Base-by-base conservation (phyloP, 2,797 vertebrate species). In the Sus cebifrons region DNA sequence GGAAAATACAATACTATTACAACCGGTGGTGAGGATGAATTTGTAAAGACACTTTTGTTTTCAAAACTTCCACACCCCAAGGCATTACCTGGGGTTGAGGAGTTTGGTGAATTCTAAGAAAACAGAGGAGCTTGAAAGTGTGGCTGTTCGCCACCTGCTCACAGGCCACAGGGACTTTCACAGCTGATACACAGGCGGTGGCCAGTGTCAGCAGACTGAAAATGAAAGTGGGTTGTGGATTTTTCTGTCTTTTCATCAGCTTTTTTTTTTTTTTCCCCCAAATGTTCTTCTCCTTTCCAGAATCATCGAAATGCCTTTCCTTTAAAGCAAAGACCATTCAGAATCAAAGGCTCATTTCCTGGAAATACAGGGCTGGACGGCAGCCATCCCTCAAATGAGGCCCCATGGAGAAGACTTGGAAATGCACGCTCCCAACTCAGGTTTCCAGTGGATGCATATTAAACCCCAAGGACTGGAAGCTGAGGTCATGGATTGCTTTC, bases 401-500 rank as follows among this genome's bases (percentile, higher is more conserved):
- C 96, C 89, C 95, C 0, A 0, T 0, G 77, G 96, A 86, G 90
- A 84, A 79, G 82, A 36, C 25, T 5, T 6, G n/a, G 73, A 89
- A 78, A 93, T 0, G 0, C 8, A 40, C 78, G 23, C 83, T 91
- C 32, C 67, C 32, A 29, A 23, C 83, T 90, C 54, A 65, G 86
- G 64, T 85, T 97, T 97, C 97, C 18, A 0, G 58, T 23, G 77
- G 88, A 56, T 3, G 18, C 49, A 0, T 36, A 32, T 81, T 86
- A 78, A 62, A 32, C 17, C 82, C 64, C 58, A 2, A 0, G 0
- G 75, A 20, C 91, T 58, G 89, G 74, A 93, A 74, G 93, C 85
- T 94, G 94, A 97, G 94, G 84, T 91, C 97, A 92, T 94, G 73
- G 75, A n/a, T 90, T 54, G 27, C 91, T 91, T 83, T 94, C 89